Conservation (phyloP, 1,140 invertebrate species). For the Ridgeia piscesae region DNA sequence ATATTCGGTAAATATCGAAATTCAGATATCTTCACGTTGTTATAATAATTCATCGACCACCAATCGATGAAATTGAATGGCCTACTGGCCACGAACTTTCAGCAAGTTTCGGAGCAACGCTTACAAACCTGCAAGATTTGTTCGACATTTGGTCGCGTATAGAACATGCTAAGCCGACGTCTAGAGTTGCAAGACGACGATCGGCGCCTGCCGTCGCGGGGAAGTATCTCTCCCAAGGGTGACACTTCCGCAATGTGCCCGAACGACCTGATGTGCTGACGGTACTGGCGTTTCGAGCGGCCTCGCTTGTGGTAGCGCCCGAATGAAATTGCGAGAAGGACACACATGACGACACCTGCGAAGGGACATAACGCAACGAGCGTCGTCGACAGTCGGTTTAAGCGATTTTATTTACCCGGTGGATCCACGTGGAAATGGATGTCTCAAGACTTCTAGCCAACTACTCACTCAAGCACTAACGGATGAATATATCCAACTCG, state of each 20-base stretch:
- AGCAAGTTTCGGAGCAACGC: background rate
- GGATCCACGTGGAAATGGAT: background rate
- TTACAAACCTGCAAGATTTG: background rate
- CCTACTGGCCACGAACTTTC: too few species aligned
- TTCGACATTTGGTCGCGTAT: background rate
- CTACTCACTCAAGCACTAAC: too few species aligned
- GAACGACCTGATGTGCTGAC: background rate
- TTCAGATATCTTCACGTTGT: too few species aligned
- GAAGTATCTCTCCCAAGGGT: background rate
- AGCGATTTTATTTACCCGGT: background rate
- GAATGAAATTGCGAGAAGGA: background rate
- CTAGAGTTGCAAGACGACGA: background rate
- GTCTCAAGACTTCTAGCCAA: background rate
- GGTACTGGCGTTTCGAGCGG: background rate
- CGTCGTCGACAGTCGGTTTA: background rate
- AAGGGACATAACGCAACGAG: background rate
- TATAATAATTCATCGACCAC: too few species aligned
- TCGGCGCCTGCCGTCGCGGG: too few species aligned
- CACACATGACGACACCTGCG: background rate
- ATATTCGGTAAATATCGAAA: too few species aligned
- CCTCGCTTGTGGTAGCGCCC: background rate
- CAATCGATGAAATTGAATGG: too few species aligned
- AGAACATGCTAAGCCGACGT: background rate
- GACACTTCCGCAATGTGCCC: background rate
- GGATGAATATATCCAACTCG: too few species aligned